These are phyloP conservation scores for Cyclophora punctaria DNA, from an alignment of 2,888 invertebrate species.

Conservation along the genomic window DNA sequence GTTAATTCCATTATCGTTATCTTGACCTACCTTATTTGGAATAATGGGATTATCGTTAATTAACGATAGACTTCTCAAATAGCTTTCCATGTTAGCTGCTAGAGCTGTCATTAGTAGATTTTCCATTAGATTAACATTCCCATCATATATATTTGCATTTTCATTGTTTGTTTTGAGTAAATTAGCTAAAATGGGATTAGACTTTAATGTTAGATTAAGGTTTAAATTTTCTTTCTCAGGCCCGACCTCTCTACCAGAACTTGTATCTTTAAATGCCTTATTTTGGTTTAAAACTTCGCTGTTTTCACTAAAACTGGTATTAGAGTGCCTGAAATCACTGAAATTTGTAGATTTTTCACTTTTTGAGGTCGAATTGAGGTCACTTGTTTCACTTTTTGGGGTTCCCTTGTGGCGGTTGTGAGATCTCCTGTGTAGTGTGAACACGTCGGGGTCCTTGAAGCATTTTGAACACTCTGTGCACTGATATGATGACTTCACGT, in stretches of 20 bases:
- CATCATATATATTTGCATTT: conserved; percentile 27
- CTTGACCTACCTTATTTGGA: too few relatives aligned
- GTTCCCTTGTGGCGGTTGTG: conserved; percentile 22
- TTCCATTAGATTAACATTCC: conserved; percentile 31
- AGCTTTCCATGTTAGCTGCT: conserved; percentile 49
- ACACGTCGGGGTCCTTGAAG: conserved; percentile 66
- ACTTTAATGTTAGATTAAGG: conserved; percentile 39
- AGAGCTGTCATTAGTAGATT: conserved; percentile 51
- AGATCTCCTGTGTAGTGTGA: conserved; percentile 44
- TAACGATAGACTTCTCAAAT: conserved; percentile 37
- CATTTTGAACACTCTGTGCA: conserved; percentile 58
- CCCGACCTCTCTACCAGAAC: too few relatives aligned
- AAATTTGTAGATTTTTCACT: too few relatives aligned
- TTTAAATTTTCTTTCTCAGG: conserved; percentile 40
- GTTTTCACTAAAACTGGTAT: background rate
- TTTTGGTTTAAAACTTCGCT: too few relatives aligned
- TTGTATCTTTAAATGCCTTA: too few relatives aligned
- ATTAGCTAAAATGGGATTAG: conserved; percentile 61
- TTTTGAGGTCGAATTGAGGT: too few relatives aligned
- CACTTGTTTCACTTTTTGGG: conserved; percentile 3
- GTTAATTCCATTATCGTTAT: too few relatives aligned
- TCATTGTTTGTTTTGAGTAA: conserved; percentile 35
- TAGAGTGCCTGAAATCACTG: background rate
- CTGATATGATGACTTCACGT: conserved; percentile 31
- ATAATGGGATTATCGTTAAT: background rate